A percentile compares a stretch with the other conserved stretches of the same genome.
phyloP scores from a whole-genome alignment of 2,888 invertebrate species.

The Melikaiella ostensackeni region DNA sequence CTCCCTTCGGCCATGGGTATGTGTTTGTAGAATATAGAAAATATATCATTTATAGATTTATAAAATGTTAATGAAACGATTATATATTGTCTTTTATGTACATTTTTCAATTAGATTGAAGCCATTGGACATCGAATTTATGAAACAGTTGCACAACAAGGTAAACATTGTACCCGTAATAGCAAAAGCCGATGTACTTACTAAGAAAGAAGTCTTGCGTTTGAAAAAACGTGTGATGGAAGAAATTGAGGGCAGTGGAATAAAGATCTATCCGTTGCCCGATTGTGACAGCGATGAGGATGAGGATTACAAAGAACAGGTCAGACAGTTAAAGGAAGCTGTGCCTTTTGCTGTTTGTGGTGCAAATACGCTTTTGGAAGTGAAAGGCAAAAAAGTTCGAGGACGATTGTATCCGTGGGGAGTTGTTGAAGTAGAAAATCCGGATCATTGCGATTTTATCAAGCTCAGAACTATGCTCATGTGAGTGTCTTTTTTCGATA shows the following conservation, averaged over 20 bases:
- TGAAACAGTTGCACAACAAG: constrained; percentile 97
- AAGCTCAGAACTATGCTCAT: constrained; percentile 97
- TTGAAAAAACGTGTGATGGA: constrained; percentile 93
- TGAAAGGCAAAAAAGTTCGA: constrained; percentile 93
- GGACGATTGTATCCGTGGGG: constrained; percentile 99
- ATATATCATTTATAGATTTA: background rate
- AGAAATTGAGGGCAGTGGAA: constrained; percentile 93
- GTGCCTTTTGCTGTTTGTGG: constrained; percentile 99
- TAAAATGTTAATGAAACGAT: background rate
- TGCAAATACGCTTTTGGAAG: constrained; percentile 93
- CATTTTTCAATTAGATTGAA: constrained; percentile 83
- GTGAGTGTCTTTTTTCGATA: constrained; percentile 74
- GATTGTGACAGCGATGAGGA: constrained; percentile 98
- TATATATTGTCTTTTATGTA: no score
- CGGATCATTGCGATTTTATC: constrained; percentile 98
- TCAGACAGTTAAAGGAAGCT: constrained; percentile 93
- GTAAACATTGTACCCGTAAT: constrained; percentile 98
- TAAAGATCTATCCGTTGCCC: constrained; percentile 96
- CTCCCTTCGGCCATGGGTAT: constrained; percentile 97
- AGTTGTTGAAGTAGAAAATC: constrained; percentile 98
- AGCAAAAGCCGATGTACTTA: constrained; percentile 96
- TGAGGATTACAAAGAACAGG: constrained; percentile 97
- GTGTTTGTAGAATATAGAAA: constrained; percentile 53
- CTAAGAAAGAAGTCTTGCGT: constrained; percentile 92
- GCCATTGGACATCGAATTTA: constrained; percentile 95